Evolutionary conservation across 2,113 vertebrate species (phyloP).

Genomic region (Proterorhinus semilunaris): DNA sequence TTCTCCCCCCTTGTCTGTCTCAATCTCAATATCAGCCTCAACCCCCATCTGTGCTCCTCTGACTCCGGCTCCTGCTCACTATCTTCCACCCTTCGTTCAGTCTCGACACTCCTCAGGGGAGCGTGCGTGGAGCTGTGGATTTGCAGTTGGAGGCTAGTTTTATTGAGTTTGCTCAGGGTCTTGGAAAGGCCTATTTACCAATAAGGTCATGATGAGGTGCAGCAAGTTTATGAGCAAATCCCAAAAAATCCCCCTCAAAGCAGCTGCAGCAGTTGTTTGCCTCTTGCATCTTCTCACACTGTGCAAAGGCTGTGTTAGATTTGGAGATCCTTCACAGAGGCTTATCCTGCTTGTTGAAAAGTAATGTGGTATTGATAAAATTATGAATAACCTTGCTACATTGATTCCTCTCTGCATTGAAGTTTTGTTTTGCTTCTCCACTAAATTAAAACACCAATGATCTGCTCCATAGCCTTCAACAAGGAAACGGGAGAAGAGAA

Average conservation of each 20-base stretch:
- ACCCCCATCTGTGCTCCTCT: slow-evolving; percentile 55
- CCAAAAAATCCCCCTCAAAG: slow-evolving; percentile 56
- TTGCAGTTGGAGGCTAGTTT: slow-evolving; percentile 66
- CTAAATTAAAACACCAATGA: slow-evolving; percentile 20
- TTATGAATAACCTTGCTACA: slow-evolving; percentile 51
- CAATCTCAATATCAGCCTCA: slow-evolving; percentile 58
- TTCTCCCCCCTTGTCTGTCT: slow-evolving; percentile 49
- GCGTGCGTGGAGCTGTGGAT: slow-evolving; percentile 37
- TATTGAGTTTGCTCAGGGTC: slow-evolving; percentile 74
- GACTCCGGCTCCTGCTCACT: slow-evolving; percentile 40
- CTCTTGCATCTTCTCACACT: slow-evolving; percentile 33
- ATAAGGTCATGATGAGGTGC: slow-evolving; percentile 61
- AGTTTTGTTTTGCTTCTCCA: slow-evolving; percentile 24
- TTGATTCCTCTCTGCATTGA: slow-evolving; percentile 14
- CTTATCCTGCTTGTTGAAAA: slow-evolving; percentile 52
- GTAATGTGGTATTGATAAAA: slow-evolving; percentile 50
- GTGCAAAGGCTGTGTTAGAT: slow-evolving; percentile 36
- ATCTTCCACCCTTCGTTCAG: slow-evolving; percentile 15
- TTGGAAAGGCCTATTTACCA: slow-evolving; percentile 64
- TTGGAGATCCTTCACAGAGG: slow-evolving; percentile 42
- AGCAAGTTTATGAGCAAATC: slow-evolving; percentile 61
- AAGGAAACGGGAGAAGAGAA: neutral
- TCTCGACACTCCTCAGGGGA: slow-evolving; percentile 49
- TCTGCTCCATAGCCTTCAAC: neutral
- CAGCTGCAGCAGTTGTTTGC: slow-evolving; percentile 26